Conservation (phyloP, 2,888 invertebrate species). For the Agrenia bidenticulata region DNA sequence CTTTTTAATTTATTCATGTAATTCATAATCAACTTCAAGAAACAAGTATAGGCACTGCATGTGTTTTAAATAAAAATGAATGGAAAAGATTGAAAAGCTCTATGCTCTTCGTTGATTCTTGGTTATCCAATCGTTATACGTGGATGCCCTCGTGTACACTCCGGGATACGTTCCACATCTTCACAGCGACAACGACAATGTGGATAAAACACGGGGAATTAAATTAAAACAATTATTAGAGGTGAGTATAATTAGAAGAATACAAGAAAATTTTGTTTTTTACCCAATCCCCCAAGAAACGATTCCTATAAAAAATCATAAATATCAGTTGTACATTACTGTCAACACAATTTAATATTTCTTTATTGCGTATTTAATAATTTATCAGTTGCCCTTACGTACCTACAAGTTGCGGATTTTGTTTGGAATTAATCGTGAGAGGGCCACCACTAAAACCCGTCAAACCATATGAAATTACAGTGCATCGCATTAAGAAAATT, state of each 20-base stretch:
- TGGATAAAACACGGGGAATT: no score
- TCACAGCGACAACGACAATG: no score
- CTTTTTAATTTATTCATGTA: slow-evolving; percentile 69
- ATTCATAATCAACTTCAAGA: slow-evolving; percentile 60
- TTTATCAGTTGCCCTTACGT: neutral
- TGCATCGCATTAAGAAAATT: no score
- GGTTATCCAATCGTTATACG: neutral
- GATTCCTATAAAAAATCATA: slow-evolving; percentile 21
- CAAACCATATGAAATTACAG: no score
- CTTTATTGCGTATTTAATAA: neutral
- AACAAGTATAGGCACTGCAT: neutral
- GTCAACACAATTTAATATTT: neutral
- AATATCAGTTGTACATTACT: no score
- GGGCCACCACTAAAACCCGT: slow-evolving; percentile 37
- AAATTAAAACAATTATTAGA: neutral
- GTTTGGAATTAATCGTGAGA: slow-evolving; percentile 23
- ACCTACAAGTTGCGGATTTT: slow-evolving; percentile 7
- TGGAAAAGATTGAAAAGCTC: neutral
- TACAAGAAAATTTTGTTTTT: neutral
- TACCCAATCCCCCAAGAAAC: slow-evolving; percentile 25
- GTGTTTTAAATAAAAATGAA: neutral
- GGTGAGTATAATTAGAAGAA: neutral
- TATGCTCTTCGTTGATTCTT: neutral
- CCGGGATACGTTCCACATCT: slow-evolving; percentile 23
- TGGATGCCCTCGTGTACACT: slow-evolving; percentile 6